These are phyloP conservation scores for Drosophila equinoxialis DNA, from an alignment of 1,140 invertebrate genomes.

Conservation along the genomic window DNA sequence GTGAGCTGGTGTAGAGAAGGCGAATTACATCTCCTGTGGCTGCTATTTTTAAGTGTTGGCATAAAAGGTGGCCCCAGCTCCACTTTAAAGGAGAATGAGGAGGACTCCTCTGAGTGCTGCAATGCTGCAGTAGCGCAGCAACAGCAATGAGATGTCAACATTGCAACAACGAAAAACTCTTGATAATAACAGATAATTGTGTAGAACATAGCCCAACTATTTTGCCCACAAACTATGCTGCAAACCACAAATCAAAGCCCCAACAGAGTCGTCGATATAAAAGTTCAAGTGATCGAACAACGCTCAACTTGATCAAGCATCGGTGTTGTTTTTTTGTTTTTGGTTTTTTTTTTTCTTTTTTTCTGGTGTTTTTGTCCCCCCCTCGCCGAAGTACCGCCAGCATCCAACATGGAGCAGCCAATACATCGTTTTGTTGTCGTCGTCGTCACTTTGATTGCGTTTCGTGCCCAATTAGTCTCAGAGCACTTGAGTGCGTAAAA, in stretches of 20 bases:
- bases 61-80: conserved; percentile 58
- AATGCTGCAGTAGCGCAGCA: background rate
- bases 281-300: conserved; percentile 72
- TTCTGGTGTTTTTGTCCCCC: conserved; percentile 8
- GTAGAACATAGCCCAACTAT: conserved; percentile 82
- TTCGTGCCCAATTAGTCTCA: conserved; percentile 82
- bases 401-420: conserved; percentile 20
- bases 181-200: conserved; percentile 82
- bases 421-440: conserved; percentile 51
- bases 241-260: conserved; percentile 74
- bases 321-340: conserved; percentile 21
- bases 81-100: too few relatives aligned
- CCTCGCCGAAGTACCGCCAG: background rate
- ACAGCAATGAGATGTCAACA: conserved; percentile 75
- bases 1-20: background rate
- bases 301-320: conserved; percentile 31
- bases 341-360: background rate
- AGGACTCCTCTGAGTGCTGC: background rate
- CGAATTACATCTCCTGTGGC: conserved; percentile 56
- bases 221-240: conserved; percentile 40
- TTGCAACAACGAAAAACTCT: conserved; percentile 56
- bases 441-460: conserved; percentile 81
- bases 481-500: conserved; percentile 82
- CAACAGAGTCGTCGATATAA: conserved; percentile 68
- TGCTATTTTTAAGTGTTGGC: conserved; percentile 75